These are phyloP conservation scores for Pterostichus niger DNA, from an alignment of 2,888 invertebrate genomes.

Conservation along the genomic window DNA sequence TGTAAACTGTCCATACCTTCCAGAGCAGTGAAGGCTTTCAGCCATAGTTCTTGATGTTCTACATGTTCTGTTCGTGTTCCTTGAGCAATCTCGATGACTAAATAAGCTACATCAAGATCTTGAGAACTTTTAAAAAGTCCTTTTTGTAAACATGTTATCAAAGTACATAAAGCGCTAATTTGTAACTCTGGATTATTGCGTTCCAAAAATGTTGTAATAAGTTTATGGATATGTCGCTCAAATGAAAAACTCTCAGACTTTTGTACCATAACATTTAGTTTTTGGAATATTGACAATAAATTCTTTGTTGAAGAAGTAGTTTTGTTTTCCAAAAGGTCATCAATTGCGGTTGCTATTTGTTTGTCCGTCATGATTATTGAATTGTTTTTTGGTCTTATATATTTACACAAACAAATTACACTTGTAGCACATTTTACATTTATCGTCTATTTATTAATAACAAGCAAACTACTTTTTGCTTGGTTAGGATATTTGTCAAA, in stretches of 20 bases:
- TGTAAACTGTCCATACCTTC: slow-evolving; percentile 2
- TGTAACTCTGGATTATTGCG: background rate
- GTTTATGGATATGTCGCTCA: background rate
- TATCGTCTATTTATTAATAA: slow-evolving; percentile 5
- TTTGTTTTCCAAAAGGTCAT: background rate
- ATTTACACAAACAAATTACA: slow-evolving; percentile 11
- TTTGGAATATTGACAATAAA: background rate
- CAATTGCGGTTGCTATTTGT: background rate
- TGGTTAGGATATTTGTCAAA: slow-evolving; percentile 31
- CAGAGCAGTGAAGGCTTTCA: slow-evolving; percentile 21
- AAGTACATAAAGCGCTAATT: slow-evolving; percentile 5
- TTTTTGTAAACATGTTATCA: slow-evolving; percentile 20
- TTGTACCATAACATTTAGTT: background rate
- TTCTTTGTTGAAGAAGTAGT: background rate
- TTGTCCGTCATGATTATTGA: background rate
- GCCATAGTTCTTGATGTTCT: slow-evolving; percentile 47
- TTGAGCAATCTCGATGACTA: slow-evolving; percentile 3
- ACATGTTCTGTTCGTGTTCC: background rate
- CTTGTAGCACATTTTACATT: slow-evolving; percentile 3
- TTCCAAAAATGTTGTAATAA: background rate
- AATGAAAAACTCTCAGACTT: background rate
- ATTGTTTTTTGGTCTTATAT: too few relatives aligned
- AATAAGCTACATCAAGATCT: slow-evolving; percentile 8
- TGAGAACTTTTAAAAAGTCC: background rate
- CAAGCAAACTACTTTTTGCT: background rate